A percentile compares a stretch with the other conserved stretches of the same genome.
Conservation (phyloP, 2,888 invertebrate genomes). For the Pristionchus exspectatus region DNA sequence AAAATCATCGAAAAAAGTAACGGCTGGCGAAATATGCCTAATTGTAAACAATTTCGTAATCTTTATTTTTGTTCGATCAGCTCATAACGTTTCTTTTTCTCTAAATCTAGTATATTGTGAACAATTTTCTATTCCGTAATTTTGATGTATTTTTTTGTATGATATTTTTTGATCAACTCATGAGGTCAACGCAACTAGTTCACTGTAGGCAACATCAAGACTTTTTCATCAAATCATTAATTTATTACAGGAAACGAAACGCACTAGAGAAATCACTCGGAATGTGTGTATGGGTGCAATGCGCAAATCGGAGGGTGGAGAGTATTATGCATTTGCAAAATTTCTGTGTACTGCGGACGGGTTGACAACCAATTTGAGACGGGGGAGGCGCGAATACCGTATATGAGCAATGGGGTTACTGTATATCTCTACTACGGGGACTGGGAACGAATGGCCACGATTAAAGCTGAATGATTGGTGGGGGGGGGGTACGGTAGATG, state of each 20-base stretch:
- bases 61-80: too few species aligned
- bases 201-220: not conserved
- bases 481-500: not conserved
- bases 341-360: slow-evolving; percentile 6
- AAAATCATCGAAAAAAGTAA: too few species aligned
- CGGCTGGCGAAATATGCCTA: too few species aligned
- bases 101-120: too few species aligned
- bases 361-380: slow-evolving; percentile 34
- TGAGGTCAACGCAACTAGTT: not conserved
- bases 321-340: not conserved
- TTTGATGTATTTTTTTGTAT: too few species aligned
- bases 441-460: slow-evolving; percentile 13
- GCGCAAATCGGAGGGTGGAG: slow-evolving; percentile 14
- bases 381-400: slow-evolving; percentile 13
- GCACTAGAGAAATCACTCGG: slow-evolving; percentile 19
- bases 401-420: not conserved
- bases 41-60: too few species aligned
- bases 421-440: not conserved
- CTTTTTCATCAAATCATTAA: not conserved
- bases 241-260: slow-evolving; percentile 31
- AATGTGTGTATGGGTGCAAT: slow-evolving; percentile 4
- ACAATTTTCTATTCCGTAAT: too few species aligned
- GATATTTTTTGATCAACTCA: too few species aligned
- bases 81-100: too few species aligned
- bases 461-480: slow-evolving; percentile 25